Base-by-base conservation (phyloP, 2,888 invertebrate genomes). In the Bombyx huttoni region DNA sequence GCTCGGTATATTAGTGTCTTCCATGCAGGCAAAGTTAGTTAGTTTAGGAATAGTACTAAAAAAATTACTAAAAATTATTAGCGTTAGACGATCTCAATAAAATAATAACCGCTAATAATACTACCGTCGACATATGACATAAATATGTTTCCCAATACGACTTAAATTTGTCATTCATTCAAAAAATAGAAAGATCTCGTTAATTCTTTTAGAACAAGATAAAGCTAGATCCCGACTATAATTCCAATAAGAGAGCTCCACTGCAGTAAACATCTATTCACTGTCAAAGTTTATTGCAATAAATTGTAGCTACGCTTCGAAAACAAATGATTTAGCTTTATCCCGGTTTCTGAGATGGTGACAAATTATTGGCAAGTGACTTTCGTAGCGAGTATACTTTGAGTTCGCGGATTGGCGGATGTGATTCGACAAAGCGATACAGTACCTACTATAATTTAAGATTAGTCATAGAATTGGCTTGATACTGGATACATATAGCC, bases 331-430 rank as follows among this genome's bases (percentile, higher is more conserved):
- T 54, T 56, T 57, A 55, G 56, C 52, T 54, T 52, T 40, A 52
- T 52, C 14, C 45, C n/a, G 46, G 46, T 45, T 48, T 49, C 35
- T 52, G 49, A 60, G 58, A 57, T 51, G 47, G 50, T 49, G 54
- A 60, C 58, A 64, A 65, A 65, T 64, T 61, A 70, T 70, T 62
- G 67, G 64, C 61, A 63, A 62, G 59, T 64, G 57, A 60, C 59
- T 62, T 64, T 60, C 49, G 59, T 14, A 50, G 51, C 46, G 54
- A 52, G 46, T 50, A 24, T 46, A 46, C 50, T 50, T 46, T n/a
- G 34, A 49, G 35, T 50, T 13, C 24, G 40, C 24, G 46, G 40
- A 40, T 40, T 12, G 40, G 40, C 40, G 40, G 40, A 40, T 40
- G 40, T 40, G 40, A 40, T 7, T 40, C 40, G 40, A 40, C 40